phyloP scores from a whole-genome alignment of 2,797 vertebrate species.

The Gallirallus australis region DNA sequence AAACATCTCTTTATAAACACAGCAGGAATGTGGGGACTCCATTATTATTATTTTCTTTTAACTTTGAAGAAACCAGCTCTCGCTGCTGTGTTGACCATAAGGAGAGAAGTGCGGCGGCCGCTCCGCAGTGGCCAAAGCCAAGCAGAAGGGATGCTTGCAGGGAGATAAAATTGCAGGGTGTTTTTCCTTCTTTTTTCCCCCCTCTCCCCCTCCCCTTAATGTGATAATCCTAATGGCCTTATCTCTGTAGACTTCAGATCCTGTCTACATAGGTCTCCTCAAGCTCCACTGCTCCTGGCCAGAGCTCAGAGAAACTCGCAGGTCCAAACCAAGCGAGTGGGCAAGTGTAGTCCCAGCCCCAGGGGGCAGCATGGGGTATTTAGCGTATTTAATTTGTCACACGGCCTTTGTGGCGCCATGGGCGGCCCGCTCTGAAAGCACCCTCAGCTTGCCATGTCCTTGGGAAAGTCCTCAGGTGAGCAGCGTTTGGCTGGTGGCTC shows the following conservation, averaged over 20 bases:
- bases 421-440: neutral
- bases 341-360: neutral
- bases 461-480: neutral
- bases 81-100: constrained; percentile 53
- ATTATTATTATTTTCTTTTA: constrained; percentile 64
- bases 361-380: neutral
- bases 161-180: constrained; percentile 39
- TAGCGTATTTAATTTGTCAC: neutral
- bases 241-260: neutral
- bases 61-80: constrained; percentile 69
- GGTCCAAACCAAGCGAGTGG: neutral
- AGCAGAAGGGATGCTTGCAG: neutral
- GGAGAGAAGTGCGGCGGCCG: constrained; percentile 13
- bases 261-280: neutral
- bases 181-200: neutral
- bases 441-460: neutral
- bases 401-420: neutral
- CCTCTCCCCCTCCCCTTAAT: neutral
- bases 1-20: constrained; percentile 81
- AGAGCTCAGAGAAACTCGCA: neutral
- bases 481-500: neutral
- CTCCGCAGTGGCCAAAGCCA: neutral
- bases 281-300: neutral
- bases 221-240: neutral
- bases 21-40: constrained; percentile 73